Conservation (phyloP, 30 jellyfish, hydroid and myxozoan genomes). For the Cassiopea andromeda region DNA sequence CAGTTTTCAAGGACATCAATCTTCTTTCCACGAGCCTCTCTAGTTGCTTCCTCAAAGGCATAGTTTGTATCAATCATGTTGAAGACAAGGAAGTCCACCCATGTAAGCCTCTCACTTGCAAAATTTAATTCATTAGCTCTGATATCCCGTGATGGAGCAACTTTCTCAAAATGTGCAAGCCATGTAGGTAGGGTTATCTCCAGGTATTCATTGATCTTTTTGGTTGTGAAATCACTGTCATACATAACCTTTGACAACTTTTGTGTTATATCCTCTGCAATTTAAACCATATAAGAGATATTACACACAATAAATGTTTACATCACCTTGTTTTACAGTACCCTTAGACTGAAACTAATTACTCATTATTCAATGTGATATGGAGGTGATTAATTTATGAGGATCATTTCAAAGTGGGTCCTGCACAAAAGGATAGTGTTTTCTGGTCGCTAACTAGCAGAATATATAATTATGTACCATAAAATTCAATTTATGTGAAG, state of each 20-base stretch:
- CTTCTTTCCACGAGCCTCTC: conserved; percentile 27
- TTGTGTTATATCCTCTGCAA: conserved; percentile 60
- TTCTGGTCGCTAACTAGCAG: too few species aligned
- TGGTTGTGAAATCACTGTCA: conserved; percentile 59
- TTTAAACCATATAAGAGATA: background rate
- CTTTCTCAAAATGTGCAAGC: conserved; percentile 79
- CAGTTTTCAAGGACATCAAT: conserved; percentile 51
- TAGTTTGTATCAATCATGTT: conserved; percentile 74
- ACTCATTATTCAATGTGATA: too few species aligned
- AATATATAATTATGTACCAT: too few species aligned
- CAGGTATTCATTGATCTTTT: conserved; percentile 69
- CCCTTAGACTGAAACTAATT: too few species aligned
- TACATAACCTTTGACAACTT: conserved; percentile 57
- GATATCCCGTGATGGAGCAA: conserved; percentile 53
- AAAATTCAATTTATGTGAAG: background rate
- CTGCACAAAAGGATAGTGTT: too few species aligned
- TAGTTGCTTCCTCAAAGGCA: conserved; percentile 58
- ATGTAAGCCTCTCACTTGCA: conserved; percentile 84
- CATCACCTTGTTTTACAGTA: too few species aligned
- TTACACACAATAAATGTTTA: background rate
- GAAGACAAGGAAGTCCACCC: conserved; percentile 89
- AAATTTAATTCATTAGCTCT: conserved; percentile 64
- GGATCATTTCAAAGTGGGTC: too few species aligned
- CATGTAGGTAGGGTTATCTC: conserved; percentile 65
- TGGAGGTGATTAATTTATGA: too few species aligned